Evolutionary conservation across 2,888 invertebrate genomes (phyloP).

Genomic region (Drosophila quinaria): DNA sequence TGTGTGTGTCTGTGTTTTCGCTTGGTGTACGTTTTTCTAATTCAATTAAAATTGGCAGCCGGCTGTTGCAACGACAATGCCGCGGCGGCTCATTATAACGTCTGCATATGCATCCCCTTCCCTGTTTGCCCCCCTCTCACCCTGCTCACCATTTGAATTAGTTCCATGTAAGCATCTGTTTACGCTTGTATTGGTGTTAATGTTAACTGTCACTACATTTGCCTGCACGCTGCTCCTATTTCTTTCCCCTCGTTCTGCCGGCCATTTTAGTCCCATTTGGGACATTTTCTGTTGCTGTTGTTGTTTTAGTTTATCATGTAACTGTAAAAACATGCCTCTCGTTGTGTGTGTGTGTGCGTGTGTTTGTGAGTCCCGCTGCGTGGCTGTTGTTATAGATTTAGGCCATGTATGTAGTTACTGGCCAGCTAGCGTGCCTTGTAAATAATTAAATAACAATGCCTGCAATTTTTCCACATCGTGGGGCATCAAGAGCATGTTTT

Average conservation of each 20-base stretch:
- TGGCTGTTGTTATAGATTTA: conserved; percentile 58
- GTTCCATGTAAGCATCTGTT: conserved; percentile 57
- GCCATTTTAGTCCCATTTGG: background rate
- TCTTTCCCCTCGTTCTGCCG: background rate
- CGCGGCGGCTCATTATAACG: conserved; percentile 60
- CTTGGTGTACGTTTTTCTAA: conserved; percentile 67
- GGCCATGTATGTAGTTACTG: conserved; percentile 42
- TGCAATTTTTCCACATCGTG: conserved; percentile 46
- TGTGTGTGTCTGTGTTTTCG: conserved; percentile 19
- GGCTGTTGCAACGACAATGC: conserved; percentile 33
- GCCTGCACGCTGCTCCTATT: conserved; percentile 18
- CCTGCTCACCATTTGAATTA: background rate
- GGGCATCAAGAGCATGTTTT: conserved; percentile 24
- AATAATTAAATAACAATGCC: conserved; percentile 63
- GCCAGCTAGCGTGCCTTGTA: conserved; percentile 50
- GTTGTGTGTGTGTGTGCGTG: conserved; percentile 19
- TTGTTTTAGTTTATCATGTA: conserved; percentile 67
- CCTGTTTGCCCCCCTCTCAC: background rate
- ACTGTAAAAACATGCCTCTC: conserved; percentile 71
- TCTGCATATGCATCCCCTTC: conserved; percentile 48
- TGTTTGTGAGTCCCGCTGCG: conserved; percentile 41
- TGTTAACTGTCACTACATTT: conserved; percentile 77
- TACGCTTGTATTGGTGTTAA: conserved; percentile 78
- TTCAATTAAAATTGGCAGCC: conserved; percentile 80
- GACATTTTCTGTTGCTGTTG: conserved; percentile 20